Percentiles rank a stretch among this genome's conserved stretches.
These are phyloP conservation scores for Edolisoma coerulescens DNA, from an alignment of 2,113 vertebrate genomes.

Conservation along the genomic window DNA sequence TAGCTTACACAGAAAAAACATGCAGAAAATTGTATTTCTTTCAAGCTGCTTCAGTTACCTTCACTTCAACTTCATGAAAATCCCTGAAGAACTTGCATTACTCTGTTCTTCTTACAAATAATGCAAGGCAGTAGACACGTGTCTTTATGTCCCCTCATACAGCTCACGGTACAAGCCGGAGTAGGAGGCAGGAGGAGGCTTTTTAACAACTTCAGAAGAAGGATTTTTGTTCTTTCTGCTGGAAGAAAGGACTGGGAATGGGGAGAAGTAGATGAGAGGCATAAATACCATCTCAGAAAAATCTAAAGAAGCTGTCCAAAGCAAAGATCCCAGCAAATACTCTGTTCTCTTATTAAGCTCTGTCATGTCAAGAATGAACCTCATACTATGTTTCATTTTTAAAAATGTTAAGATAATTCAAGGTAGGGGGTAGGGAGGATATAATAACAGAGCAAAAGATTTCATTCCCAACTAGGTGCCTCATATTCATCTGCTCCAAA, in stretches of 20 bases:
- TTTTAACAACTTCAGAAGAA: background rate
- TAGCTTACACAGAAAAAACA: background rate
- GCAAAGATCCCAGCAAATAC: background rate
- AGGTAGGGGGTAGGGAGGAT: accelerated
- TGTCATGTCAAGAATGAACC: background rate
- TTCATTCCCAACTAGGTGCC: background rate
- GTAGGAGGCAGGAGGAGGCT: background rate
- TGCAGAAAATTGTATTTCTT: background rate
- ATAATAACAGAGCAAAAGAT: background rate
- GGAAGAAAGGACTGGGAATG: background rate
- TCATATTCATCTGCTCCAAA: background rate
- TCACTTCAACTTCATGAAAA: background rate
- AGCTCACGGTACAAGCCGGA: background rate
- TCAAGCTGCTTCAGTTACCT: background rate
- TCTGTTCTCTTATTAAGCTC: background rate
- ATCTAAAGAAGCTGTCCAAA: background rate
- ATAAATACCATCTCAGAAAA: background rate
- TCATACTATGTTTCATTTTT: background rate
- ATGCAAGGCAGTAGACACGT: accelerated
- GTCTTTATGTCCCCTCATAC: background rate
- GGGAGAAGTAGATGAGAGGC: accelerated
- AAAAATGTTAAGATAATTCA: background rate
- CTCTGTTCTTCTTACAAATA: background rate
- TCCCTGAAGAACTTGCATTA: background rate
- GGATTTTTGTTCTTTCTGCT: background rate